Evolutionary conservation across 2,888 invertebrate genomes (phyloP), one percentile per base, ranked within the genome.

Genomic region (Dexiosoma caninum): DNA sequence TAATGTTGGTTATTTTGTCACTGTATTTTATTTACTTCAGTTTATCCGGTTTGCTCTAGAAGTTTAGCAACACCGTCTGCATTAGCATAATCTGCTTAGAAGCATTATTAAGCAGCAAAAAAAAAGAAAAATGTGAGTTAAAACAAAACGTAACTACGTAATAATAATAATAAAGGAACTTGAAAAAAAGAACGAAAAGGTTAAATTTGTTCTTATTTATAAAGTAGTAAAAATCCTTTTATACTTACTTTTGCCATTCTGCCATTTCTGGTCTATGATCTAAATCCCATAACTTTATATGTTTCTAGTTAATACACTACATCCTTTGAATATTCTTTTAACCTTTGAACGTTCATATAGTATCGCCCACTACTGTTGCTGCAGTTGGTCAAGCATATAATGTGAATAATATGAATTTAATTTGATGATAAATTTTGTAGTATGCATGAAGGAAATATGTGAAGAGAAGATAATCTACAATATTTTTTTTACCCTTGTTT

Each of bases 1-100:
- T 42, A 27, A 23, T 74, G 14, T 3, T 69, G 2, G 60, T 55
- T 55, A 27, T 66, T 49, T 60, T 71, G 64, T 53, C 59, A 76
- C 7, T 70, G 35, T 55, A 16, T 53, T 53, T 70, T 60, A 27
- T 46, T 55, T 60, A 27, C 35, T 55, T 57, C 64, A 53, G 44
- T 75, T 64, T 49, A 64, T 66, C 51, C 64, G 30, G 49, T 64
- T 70, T 53, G n/a, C 30, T 46, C 40, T 30, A 40, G 64, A 69
- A 75, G 70, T 37, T 79, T 60, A 14, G 32, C 51, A 69, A 59
- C 79, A 57, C 57, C 37, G 57, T 75, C 62, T 64, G 69, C 64
- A 80, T 80, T 71, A 80, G 49, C 67, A 76, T 80, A 80, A 80
- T 75, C 76, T 44, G 80, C 51, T 51, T 51, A 51, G 35, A 57